Base-by-base conservation (phyloP, 2,113 vertebrate species). In the Aplodontia rufa region DNA sequence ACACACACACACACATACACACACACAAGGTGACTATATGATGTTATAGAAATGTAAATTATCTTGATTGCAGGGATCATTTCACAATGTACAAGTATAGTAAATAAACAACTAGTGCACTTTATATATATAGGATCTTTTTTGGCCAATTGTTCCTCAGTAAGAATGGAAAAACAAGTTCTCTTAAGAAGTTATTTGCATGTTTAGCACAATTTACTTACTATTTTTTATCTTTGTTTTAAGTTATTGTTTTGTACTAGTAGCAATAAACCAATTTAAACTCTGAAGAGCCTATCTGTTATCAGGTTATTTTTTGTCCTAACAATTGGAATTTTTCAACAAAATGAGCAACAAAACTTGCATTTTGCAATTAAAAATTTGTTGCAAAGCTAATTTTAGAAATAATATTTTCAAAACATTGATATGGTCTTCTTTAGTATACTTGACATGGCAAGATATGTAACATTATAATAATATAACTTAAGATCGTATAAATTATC, bases 401-500 rank as follows among this genome's bases (percentile, higher is more conserved):
- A 85, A 78, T 3, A 64, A 35, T 85, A 89, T 92, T 84, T 93
- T 89, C 32, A 72, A 79, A 89, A 62, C 1, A 42, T 69, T 53
- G 24, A 12, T 60, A 87, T 95, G 68, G 60, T 88, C n/a, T n/a
- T n/a, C n/a, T n/a, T n/a, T n/a, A n/a, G n/a, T n/a, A n/a, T n/a
- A 93, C 13, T 94, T 4, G 35, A 26, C 16, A 62, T 91, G n/a
- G 94, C 35, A 49, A 96, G 74, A 81, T 30, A 45, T 13, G 30
- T 49, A 97, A 86, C 22, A 94, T 64, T 3, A 6, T 82, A 86
- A 86, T 82, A 88, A 45, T 40, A 30, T 10, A 94, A 62, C 85
- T 92, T 93, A 30, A 95, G 32, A 92, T 93, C 19, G 22, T 13
- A 66, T 14, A 87, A 95, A 91, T 45, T 92, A 16, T 78, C 32